Conservation (phyloP, 2,797 vertebrate genomes). For the Danio aesculapii region DNA sequence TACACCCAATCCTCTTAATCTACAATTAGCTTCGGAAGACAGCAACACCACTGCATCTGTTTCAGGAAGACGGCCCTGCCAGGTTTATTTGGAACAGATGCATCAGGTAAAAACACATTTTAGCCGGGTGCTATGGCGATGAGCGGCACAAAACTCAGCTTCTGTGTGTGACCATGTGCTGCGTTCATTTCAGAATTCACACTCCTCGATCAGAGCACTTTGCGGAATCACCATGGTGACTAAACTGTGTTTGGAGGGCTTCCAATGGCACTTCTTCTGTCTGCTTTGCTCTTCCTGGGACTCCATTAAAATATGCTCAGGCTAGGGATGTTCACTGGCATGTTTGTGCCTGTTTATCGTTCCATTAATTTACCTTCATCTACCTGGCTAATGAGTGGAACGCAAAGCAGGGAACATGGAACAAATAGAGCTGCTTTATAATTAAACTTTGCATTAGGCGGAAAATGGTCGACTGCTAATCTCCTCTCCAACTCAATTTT, state of each 20-base stretch:
- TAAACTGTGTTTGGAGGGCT: constrained; percentile 45
- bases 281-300: constrained; percentile 23
- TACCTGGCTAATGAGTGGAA: constrained; percentile 60
- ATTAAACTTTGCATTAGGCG: constrained; percentile 55
- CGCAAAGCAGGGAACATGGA: constrained; percentile 29
- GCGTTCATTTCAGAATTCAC: constrained; percentile 8
- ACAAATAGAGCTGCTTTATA: constrained; percentile 55
- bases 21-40: constrained; percentile 27
- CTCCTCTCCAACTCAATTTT: not conserved
- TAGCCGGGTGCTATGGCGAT: not conserved
- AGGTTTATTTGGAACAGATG: constrained; percentile 33
- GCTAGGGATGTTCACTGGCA: constrained; percentile 51
- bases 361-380: constrained; percentile 60
- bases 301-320: constrained; percentile 50
- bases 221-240: constrained; percentile 38
- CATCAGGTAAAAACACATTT: constrained; percentile 34
- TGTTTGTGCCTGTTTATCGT: constrained; percentile 56
- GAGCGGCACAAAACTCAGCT: not conserved
- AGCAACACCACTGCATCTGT: constrained; percentile 6
- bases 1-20: constrained; percentile 2
- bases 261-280: constrained; percentile 34
- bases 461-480: constrained; percentile 37
- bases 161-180: not conserved
- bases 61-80: not conserved
- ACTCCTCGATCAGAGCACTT: constrained; percentile 19